Evolutionary conservation across 1,140 invertebrate species (phyloP), one percentile per base, ranked within the genome.

Genomic region (Camponotus floridanus): DNA sequence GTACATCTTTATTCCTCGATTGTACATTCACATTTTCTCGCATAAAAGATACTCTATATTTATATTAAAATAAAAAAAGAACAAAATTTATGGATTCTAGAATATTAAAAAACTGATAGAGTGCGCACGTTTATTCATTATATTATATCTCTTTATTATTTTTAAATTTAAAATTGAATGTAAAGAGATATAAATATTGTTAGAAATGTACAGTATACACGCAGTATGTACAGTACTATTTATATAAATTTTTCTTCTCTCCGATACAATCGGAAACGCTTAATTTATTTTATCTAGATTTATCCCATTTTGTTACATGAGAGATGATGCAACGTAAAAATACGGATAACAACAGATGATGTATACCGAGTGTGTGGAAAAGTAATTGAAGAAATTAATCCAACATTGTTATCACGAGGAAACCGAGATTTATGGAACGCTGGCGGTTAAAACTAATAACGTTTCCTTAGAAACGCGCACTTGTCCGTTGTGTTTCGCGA

Each of bases 351-450:
- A 68, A 48, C 67, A 26, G 67, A 68, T 45, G 67, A 68, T 68
- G 26, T 45, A 45, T 68, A 45, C 67, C 21, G 39, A 26, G 39
- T 26, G 39, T 45, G 21, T 45, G 67, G 39, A 9, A 45, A 68
- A 15, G n/a, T 71, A 71, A 71, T 71, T 71, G 68, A 51, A 31
- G 68, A 71, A 71, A 71, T 71, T 51, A 71, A 71, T 71, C 26
- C 68, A 33, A 48, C 39, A 67, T 78, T 65, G 31, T 78, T 78
- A 65, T 13, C 45, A 33, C 15, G 13, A 57, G 57, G 48, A 80
- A 68, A 80, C 11, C 36, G 33, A 70, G 9, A 80, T 80, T 80
- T 33, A 31, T 57, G 21, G 26, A 71, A 33, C 55, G 36, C 33
- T 78, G 8, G 18, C 3, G 5, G 51, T 8, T 81, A 57, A 70